phyloP scores from a whole-genome alignment of 92 coral and sea anemone genomes.

The Chrysogorgia sp. region DNA sequence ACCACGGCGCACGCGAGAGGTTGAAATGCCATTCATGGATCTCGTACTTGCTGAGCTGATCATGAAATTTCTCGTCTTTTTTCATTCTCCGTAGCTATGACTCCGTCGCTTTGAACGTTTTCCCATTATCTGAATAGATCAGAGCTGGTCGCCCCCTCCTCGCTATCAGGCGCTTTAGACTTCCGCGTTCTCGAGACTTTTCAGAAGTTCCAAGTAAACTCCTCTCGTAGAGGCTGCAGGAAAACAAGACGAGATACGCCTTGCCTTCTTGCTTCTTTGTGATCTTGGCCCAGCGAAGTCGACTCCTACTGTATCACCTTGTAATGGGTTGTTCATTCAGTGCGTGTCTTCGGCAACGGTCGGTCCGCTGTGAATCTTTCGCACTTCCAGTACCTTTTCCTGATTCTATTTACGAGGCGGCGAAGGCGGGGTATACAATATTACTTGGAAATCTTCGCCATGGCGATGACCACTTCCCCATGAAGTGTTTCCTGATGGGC shows the following conservation, averaged over 20 bases:
- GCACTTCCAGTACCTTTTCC: conserved; percentile 8
- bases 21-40: conserved; percentile 17
- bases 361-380: background rate
- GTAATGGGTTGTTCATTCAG: background rate
- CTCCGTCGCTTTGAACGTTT: conserved; percentile 13
- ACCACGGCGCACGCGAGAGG: conserved; percentile 4
- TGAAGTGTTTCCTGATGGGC: conserved; percentile 1
- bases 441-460: conserved; percentile 9
- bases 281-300: conserved; percentile 23
- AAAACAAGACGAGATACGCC: conserved; percentile 7
- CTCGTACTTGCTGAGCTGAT: background rate
- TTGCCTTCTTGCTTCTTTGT: background rate
- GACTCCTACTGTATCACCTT: conserved; percentile 4
- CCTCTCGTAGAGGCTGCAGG: conserved; percentile 13
- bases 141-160: conserved; percentile 8
- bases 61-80: conserved; percentile 8
- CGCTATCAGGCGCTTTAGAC: conserved; percentile 25
- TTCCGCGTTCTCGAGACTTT: conserved; percentile 7
- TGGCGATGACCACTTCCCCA: conserved; percentile 8
- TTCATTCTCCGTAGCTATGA: background rate
- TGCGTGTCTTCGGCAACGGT: conserved; percentile 5
- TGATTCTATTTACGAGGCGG: background rate
- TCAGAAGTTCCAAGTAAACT: conserved; percentile 7
- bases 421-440: conserved; percentile 22
- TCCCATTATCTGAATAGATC: conserved; percentile 11